phyloP scores from a whole-genome alignment of 1,140 invertebrate genomes.

The Stegodyphus mimosarum region DNA sequence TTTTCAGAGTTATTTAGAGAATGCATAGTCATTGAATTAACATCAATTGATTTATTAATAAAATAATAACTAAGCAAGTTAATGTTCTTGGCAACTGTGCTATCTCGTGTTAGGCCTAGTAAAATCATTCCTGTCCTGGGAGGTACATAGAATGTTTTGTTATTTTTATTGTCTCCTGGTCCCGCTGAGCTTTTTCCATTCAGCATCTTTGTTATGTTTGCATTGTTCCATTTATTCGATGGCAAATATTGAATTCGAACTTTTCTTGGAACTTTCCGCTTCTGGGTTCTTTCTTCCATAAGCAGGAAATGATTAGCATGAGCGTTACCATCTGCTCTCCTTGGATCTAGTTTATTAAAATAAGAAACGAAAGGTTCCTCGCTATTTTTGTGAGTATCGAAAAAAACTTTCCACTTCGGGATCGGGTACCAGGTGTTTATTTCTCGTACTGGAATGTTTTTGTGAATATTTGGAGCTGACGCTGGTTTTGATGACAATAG shows the following conservation, averaged over 20 bases:
- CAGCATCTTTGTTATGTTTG: neutral
- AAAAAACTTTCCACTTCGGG: conserved; percentile 20
- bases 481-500: conserved; percentile 16
- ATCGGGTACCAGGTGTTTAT: conserved; percentile 48
- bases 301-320: conserved; percentile 33
- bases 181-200: too few relatives aligned
- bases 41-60: too few relatives aligned
- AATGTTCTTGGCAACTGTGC: too few relatives aligned
- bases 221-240: neutral
- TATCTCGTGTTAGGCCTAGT: too few relatives aligned
- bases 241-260: conserved; percentile 5
- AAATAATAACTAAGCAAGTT: too few relatives aligned
- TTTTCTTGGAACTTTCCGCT: neutral
- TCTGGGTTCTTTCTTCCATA: neutral
- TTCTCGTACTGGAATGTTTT: neutral
- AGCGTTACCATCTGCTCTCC: conserved; percentile 26
- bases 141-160: too few relatives aligned
- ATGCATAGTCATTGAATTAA: too few relatives aligned
- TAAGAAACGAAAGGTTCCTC: neutral
- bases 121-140: too few relatives aligned
- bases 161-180: too few relatives aligned
- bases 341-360: conserved; percentile 48
- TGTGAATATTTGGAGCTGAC: neutral
- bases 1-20: too few relatives aligned
- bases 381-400: conserved; percentile 29